phyloP scores from a whole-genome alignment of 2,113 vertebrate genomes.

The Rhynchopsitta pachyrhyncha region DNA sequence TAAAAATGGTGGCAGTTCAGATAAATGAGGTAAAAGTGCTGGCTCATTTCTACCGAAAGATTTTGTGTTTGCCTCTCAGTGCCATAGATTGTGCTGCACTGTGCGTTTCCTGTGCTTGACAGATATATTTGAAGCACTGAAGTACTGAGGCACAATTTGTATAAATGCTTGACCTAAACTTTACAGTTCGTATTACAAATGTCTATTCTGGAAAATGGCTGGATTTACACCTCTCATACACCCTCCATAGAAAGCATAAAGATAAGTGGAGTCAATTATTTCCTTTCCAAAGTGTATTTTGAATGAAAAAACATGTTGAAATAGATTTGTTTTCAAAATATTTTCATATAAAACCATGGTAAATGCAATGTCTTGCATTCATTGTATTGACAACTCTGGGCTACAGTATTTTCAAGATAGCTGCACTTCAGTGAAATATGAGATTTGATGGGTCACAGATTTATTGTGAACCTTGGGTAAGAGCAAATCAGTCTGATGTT shows the following conservation, averaged over 20 bases:
- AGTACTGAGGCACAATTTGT: constrained; percentile 24
- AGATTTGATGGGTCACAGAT: background rate
- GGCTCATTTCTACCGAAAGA: background rate
- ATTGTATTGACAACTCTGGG: background rate
- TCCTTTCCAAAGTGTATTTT: background rate
- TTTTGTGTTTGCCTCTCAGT: background rate
- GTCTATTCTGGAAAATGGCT: background rate
- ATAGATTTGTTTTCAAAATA: background rate
- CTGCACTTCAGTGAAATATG: constrained; percentile 1
- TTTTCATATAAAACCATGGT: background rate
- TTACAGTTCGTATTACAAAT: constrained; percentile 48
- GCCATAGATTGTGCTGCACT: background rate
- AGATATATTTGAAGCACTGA: constrained; percentile 6
- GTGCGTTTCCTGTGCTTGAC: background rate
- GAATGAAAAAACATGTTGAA: background rate
- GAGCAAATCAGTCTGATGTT: background rate
- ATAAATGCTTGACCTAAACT: constrained; percentile 60
- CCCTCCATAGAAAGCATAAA: background rate
- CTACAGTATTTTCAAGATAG: background rate
- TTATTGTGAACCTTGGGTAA: background rate
- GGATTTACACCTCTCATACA: background rate
- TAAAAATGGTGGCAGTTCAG: constrained; percentile 8
- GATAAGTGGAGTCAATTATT: background rate
- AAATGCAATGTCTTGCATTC: background rate
- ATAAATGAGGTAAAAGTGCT: background rate